phyloP scores from a whole-genome alignment of 2,797 vertebrate genomes.

The Alfaro cultratus region DNA sequence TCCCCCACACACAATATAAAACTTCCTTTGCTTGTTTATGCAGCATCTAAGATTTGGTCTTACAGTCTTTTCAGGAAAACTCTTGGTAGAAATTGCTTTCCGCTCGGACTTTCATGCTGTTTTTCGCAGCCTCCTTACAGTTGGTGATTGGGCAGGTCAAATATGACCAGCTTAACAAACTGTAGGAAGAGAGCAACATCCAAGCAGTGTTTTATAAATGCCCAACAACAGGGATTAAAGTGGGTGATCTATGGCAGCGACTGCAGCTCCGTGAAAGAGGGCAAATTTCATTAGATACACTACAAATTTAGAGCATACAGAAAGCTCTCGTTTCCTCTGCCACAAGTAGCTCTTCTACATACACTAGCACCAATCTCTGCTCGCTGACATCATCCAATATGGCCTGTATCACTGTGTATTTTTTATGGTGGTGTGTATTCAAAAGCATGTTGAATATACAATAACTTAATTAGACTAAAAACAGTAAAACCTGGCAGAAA shows the following conservation, averaged over 20 bases:
- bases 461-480: conserved; percentile 33
- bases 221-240: not conserved
- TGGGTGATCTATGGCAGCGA: conserved; percentile 8
- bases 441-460: conserved; percentile 10
- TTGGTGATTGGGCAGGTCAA: not conserved
- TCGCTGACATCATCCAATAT: conserved; percentile 27
- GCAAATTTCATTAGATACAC: conserved; percentile 30
- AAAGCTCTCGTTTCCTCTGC: conserved; percentile 22
- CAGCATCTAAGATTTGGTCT: not conserved
- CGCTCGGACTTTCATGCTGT: not conserved
- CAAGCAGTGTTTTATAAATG: conserved; percentile 16
- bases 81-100: not conserved
- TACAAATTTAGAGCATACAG: conserved; percentile 7
- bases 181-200: conserved; percentile 4
- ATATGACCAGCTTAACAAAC: conserved; percentile 2
- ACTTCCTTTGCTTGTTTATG: not conserved
- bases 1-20: not conserved
- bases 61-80: not conserved
- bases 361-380: conserved; percentile 12
- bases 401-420: conserved; percentile 18
- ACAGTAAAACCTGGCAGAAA: conserved; percentile 17
- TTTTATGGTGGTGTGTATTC: conserved; percentile 16
- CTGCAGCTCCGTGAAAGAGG: conserved; percentile 21
- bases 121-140: not conserved
- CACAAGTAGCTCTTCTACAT: conserved; percentile 17